Base-by-base conservation (phyloP, 2,797 vertebrate species). In the Acanthurus leucopareius region DNA sequence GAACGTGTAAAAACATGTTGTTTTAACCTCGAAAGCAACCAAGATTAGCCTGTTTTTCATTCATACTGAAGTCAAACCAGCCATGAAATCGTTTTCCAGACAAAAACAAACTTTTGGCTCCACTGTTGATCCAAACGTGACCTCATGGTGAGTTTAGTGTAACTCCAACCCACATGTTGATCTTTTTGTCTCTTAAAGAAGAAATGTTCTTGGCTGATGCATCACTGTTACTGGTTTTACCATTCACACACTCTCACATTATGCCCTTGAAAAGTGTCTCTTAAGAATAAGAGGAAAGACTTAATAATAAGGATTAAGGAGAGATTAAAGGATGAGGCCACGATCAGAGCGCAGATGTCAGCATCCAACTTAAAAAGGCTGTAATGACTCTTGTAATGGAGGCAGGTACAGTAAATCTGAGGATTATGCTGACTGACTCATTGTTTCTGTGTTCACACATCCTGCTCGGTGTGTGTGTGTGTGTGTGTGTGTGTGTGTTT, bases 361-460 rank as follows among this genome's bases (percentile, higher is more conserved):
- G 72, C 11, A 54, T 63, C 53, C 54, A 3, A 71, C 62, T 73
- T 82, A 62, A 88, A 83, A 83, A 80, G 74, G 69, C 69, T 53
- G 60, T 70, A 73, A 87, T 79, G 78, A 80, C 65, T 65, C 54
- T 72, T 58, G 80, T 79, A 63, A 69, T 73, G 68, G 77, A 72
- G 54, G 71, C 38, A 74, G 48, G 65, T 73, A 44, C 75, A 71
- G 75, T 81, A 70, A 73, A 83, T 79, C 81, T 83, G 58, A 73
- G 77, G 84, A 85, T 81, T 83, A 83, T 4, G 5, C 47, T 58
- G 53, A 83, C 42, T 86, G 78, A 75, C 72, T 88, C 74, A 81
- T 80, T 86, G 76, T 84, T 57, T 82, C 64, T 78, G 22, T 11
- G 0, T 79, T 75, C 58, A 51, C 19, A 57, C 73, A 8, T 38